Base-by-base conservation (phyloP, 1,140 invertebrate species). In the Monochamus saltuarius region DNA sequence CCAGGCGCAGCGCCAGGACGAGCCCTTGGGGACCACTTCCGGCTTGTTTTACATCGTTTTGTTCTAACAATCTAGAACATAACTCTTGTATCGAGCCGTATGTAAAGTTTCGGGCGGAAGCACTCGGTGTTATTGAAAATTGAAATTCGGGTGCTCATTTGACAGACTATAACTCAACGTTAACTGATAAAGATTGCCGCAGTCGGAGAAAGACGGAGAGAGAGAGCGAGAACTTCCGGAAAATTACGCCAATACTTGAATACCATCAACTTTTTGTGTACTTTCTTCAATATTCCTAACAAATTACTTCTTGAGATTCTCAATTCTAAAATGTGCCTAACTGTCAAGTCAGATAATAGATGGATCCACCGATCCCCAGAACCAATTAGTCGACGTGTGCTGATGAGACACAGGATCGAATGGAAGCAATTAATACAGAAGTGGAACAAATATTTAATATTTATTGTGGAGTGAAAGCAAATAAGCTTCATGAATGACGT, bases 31-130 rank as follows among this genome's bases (percentile, higher is more conserved):
- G 76, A 69, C 64, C 62, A 67, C 66, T 75, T 75, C 67, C 67
- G 72, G 67, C 71, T 78, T 76, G 75, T 78, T 77, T 78, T 77
- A 77, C 77, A 73, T 75, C 74, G 74, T 77, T 78, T 77, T 77
- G 75, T 78, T 76, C 74, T 76, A 75, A 78, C 75, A 77, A 77
- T 75, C 75, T 70, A 60, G 66, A 49, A 63, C 70, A 76, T 77
- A 75, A 74, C 68, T 75, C 71, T 71, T 66, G 54, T 62, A 65
- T 67, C 65, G 63, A 38, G 8, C 38, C 51, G 55, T 60, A 66
- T 67, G 57, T 63, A 66, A 64, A 71, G 53, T 62, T 65, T 59
- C 45, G 47, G 46, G 51, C 54, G 55, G 53, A 62, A 69, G 65
- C 73, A 74, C 73, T 74, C 64, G 67, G 55, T 66, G 68, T 73